A percentile compares a stretch with the other conserved stretches of the same genome.
These are phyloP conservation scores for Eurytoma californica DNA, from an alignment of 2,888 invertebrate genomes.

Conservation along the genomic window DNA sequence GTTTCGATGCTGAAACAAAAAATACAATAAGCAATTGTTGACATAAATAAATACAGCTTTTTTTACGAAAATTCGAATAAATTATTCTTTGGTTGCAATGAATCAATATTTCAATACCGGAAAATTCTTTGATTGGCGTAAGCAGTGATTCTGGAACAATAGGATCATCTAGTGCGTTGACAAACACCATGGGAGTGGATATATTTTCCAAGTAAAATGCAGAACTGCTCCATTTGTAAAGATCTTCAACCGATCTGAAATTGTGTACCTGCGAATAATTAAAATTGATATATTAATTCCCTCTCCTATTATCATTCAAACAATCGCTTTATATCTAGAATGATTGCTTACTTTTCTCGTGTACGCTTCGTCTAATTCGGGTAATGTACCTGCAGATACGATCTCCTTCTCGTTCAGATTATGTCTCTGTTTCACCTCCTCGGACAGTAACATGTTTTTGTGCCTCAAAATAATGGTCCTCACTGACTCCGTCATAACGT, in stretches of 20 bases:
- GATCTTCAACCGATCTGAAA: constrained; percentile 85
- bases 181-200: constrained; percentile 90
- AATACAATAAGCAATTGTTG: constrained; percentile 5
- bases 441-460: constrained; percentile 84
- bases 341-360: constrained; percentile 76
- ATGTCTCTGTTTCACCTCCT: constrained; percentile 82
- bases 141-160: constrained; percentile 88
- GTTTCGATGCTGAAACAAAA: constrained; percentile 79
- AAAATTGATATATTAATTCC: constrained; percentile 16
- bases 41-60: no score
- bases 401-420: constrained; percentile 88
- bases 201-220: constrained; percentile 87
- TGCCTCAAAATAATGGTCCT: constrained; percentile 91
- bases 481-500: constrained; percentile 95
- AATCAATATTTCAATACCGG: constrained; percentile 76
- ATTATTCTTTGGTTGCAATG: no score
- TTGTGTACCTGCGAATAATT: constrained; percentile 82
- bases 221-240: constrained; percentile 91
- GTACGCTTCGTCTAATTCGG: constrained; percentile 92
- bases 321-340: no score
- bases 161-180: constrained; percentile 95
- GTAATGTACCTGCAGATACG: constrained; percentile 89
- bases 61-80: no score
- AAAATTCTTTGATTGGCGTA: constrained; percentile 83
- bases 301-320: no score